Base-by-base conservation (phyloP, 2,797 vertebrate genomes). In the Gobionotothen gibberifrons region DNA sequence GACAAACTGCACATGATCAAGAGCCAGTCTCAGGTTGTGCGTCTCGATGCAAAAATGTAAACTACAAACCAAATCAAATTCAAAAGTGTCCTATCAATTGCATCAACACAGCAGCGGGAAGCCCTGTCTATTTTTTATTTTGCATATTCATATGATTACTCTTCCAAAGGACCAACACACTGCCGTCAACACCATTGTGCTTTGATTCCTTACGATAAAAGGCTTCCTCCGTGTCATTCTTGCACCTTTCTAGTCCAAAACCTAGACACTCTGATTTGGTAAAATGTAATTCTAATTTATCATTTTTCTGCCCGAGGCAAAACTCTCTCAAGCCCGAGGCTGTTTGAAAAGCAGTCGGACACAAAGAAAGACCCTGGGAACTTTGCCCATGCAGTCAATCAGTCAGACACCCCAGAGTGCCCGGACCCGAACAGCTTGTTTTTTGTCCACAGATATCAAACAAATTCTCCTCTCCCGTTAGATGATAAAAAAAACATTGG, bases 361-460 rank as follows among this genome's bases (percentile, higher is more conserved):
- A 95, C 94, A 94, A 95, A 95, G 94, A 92, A 87, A 86, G 90
- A 94, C 93, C 93, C 93, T 94, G 92, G 94, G 94, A 95, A 95
- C 94, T 94, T 94, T 94, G 93, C 93, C 93, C 92, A 92, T 93
- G 91, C 87, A 94, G 93, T 94, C 94, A 95, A 95, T 94, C 94
- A 95, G 93, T 93, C 88, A 90, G 94, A 93, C 91, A 90, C 94
- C 94, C 94, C 90, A 93, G 94, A 92, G 93, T 89, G 93, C 88
- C 91, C 90, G 83, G 91, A 93, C 83, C 89, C 84, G 72, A 90
- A 87, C 91, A 90, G 91, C 93, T 93, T 95, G 92, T 93, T 94
- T 93, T 93, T 93, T 91, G 90, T 92, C 88, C 86, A 85, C 43
- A 67, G 87, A 93, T 93, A 91, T 95, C 89, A 93, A 94, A 92